Evolutionary conservation across 2,888 invertebrate species (phyloP).

Genomic region (Phyllotreta cruciferae): DNA sequence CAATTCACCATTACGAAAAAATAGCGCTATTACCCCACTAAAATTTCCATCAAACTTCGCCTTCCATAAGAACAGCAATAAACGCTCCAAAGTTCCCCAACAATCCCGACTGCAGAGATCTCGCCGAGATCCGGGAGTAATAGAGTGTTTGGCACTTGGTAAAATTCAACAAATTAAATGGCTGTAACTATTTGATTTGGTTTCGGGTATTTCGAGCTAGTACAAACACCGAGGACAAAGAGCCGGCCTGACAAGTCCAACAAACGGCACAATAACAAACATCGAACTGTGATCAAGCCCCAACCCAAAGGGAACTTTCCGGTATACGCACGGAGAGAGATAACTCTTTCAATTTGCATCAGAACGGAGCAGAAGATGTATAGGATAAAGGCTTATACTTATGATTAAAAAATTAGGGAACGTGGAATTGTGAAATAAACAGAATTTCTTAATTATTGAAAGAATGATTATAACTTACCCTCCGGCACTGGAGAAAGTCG

Average conservation of each 20-base stretch:
- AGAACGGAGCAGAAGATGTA: too few species aligned
- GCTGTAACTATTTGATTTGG: constrained; percentile 39
- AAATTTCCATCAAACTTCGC: constrained; percentile 5
- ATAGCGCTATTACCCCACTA: background rate
- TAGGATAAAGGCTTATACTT: too few species aligned
- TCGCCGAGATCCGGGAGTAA: constrained; percentile 21
- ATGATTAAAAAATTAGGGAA: too few species aligned
- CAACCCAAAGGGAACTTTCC: constrained; percentile 17
- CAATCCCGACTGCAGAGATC: constrained; percentile 17
- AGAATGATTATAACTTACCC: background rate
- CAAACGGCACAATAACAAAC: constrained; percentile 56
- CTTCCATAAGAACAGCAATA: constrained; percentile 18
- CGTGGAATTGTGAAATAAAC: too few species aligned
- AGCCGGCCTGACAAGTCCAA: constrained; percentile 44
- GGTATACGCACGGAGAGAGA: too few species aligned
- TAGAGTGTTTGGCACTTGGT: constrained; percentile 33
- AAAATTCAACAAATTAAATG: constrained; percentile 37
- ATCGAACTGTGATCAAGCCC: constrained; percentile 54
- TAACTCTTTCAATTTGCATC: too few species aligned
- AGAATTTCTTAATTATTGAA: constrained; percentile 1
- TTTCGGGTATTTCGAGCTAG: constrained; percentile 32
- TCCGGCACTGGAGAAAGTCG: constrained; percentile 16
- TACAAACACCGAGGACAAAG: constrained; percentile 36
- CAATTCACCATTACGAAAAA: too few species aligned
- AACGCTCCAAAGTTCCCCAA: constrained; percentile 19